Evolutionary conservation across 2,888 invertebrate species (phyloP).

Genomic region (Drosophila macrospina): DNA sequence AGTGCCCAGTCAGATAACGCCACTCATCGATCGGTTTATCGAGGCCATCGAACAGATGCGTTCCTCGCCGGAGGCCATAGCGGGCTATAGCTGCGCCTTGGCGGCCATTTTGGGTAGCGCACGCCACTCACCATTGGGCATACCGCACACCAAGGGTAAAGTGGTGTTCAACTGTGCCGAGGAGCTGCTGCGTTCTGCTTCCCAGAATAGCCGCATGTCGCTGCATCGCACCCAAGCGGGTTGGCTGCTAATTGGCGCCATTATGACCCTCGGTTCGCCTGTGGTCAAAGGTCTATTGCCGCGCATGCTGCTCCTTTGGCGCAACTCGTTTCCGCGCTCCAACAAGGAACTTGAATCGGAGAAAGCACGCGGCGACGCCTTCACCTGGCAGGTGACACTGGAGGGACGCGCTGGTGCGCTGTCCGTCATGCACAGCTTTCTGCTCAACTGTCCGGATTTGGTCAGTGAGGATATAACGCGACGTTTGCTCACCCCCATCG

Average conservation of each 20-base stretch:
- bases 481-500: conserved; percentile 95
- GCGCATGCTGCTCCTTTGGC: conserved; percentile 97
- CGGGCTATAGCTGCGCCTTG: conserved; percentile 96
- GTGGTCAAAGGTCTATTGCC: conserved; percentile 97
- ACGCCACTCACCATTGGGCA: conserved; percentile 94
- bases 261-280: conserved; percentile 97
- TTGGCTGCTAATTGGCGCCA: conserved; percentile 98
- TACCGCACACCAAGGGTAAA: conserved; percentile 98
- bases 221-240: conserved; percentile 98
- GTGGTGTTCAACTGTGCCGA: conserved; percentile 99
- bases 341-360: conserved; percentile 98
- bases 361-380: conserved; percentile 97
- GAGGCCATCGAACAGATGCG: conserved; percentile 95
- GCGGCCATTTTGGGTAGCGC: conserved; percentile 97
- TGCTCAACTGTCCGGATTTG: conserved; percentile 95
- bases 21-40: conserved; percentile 95
- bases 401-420: conserved; percentile 98
- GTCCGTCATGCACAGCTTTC: conserved; percentile 97
- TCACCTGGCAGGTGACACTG: conserved; percentile 99
- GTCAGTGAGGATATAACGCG: conserved; percentile 96
- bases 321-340: conserved; percentile 98
- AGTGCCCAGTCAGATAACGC: conserved; percentile 97
- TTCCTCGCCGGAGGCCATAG: conserved; percentile 94
- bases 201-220: conserved; percentile 97
- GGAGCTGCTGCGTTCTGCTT: conserved; percentile 97